Base-by-base conservation (phyloP, 2,888 invertebrate genomes). In the Dryadula phaetusa region DNA sequence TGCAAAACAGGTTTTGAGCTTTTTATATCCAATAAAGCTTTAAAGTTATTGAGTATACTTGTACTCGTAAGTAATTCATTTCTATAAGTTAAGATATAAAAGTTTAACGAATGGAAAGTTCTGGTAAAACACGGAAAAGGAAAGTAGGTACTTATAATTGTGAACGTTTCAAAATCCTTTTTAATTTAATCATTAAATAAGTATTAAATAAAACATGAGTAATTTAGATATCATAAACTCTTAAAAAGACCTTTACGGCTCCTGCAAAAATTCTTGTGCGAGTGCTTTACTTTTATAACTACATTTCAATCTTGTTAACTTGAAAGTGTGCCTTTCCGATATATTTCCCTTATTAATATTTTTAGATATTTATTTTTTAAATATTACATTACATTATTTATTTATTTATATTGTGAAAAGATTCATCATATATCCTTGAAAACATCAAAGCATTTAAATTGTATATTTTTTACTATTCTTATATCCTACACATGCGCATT, bases 11-110 rank as follows among this genome's bases (percentile, higher is more conserved):
- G 28, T 32, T 64, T 34, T 12, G 22, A 37, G 40, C 22, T 54
- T 63, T 64, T 64, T 37, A 56, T 37, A 47, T 25, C 4, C 56
- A 47, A 64, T 64, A 40, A 56, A 64, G 40, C 32, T 16, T 60
- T 44, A 12, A 60, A 44, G 18, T 60, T 64, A 56, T 46, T 20
- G 20, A 46, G 12, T 46, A 25, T 46, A 56, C 47, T 46, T 20
- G 34, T n/a, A 42, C 52, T 53, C 16, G 32, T 54, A 34, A 22
- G 18, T 44, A 54, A 46, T 34, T 28, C 46, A 32, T 52, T 18
- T 18, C 2, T 58, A 40, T 28, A 37, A 18, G 7, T 28, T 25
- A 58, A 58, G 40, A 3, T 5, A 28, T 32, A 47, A 58, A 49
- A 16, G 25, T 44, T 63, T 53, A 20, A 53, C 63, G 53, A 32